Evolutionary conservation across 1,140 invertebrate species (phyloP).

Genomic region (Drosophila albomicans): DNA sequence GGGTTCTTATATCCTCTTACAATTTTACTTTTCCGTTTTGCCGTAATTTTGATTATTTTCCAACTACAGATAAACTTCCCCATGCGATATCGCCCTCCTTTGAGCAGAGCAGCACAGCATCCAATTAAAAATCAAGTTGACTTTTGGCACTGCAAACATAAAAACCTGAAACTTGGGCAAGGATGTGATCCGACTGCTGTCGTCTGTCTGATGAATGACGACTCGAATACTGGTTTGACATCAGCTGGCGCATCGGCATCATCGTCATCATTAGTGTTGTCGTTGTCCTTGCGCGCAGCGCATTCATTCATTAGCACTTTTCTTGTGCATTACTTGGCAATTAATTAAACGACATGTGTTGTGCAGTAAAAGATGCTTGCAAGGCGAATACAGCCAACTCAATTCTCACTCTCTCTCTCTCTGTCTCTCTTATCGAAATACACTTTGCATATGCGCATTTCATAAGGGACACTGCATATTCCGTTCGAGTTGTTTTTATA

Average conservation of each 20-base stretch:
- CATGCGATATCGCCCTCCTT: slow-evolving; percentile 1
- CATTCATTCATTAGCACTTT: slow-evolving; percentile 20
- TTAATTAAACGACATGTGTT: slow-evolving; percentile 38
- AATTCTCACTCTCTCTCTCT: background rate
- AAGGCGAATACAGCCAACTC: background rate
- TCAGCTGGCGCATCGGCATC: slow-evolving; percentile 4
- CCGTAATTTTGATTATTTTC: slow-evolving; percentile 59
- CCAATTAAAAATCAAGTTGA: slow-evolving; percentile 54
- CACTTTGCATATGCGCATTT: slow-evolving; percentile 1
- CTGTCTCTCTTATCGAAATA: slow-evolving; percentile 1
- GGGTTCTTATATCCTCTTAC: slow-evolving; percentile 50
- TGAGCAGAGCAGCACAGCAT: slow-evolving; percentile 16
- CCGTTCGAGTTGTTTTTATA: background rate
- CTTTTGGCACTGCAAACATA: slow-evolving; percentile 38
- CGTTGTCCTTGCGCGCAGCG: background rate
- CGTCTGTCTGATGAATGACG: background rate
- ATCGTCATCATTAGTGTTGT: slow-evolving; percentile 30
- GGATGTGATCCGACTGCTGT: background rate
- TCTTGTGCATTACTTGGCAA: slow-evolving; percentile 30
- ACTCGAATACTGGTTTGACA: background rate
- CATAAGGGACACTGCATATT: background rate
- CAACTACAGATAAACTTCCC: slow-evolving; percentile 46
- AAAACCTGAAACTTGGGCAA: background rate
- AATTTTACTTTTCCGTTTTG: slow-evolving; percentile 66
- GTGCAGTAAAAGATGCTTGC: background rate